Base-by-base conservation (phyloP, 2,888 invertebrate genomes). In the Trissolcus japonicus region DNA sequence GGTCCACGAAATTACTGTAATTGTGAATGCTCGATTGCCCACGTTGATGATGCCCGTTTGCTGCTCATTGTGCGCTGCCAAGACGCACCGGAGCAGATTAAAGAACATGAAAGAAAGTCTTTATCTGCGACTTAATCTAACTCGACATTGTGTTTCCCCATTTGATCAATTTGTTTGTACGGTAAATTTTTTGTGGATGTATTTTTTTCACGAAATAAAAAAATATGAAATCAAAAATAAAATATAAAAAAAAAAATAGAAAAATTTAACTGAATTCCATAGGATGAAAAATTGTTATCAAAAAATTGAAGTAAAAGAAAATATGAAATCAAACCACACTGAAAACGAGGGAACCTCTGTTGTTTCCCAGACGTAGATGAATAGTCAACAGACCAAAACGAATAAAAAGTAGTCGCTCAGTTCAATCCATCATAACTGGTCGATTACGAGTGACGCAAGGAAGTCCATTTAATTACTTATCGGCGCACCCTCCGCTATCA, bases 391-490 rank as follows among this genome's bases (percentile, higher is more conserved):
- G 16, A 46, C 16, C 6, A 46, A 46, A 43, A 43, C 14, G 14
- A 46, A 46, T 53, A 67, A 55, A 46, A 35, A 35, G 17, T 46
- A 13, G 40, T 25, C 41, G n/a, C 19, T 48, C 11, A 1, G 61
- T 55, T 61, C 69, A 55, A 69, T 69, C 56, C 56, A 29, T 69
- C 61, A 61, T 50, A 56, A 61, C 25, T 35, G 21, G 21, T 56
- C 56, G 56, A 62, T 62, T 43, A 48, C 25, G n/a, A 51, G 53
- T 71, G 62, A 71, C 51, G 62, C 56, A 63, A 62, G 46, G 43
- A 63, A 25, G 41, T 71, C 57, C 62, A 71, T 63, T 71, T 62
- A 71, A 71, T 71, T 71, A 71, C 71, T 63, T 63, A 71, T 57
- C 51, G 62, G 62, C 62, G 51, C 71, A 57, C 71, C 71, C 71